Evolutionary conservation across 2,888 invertebrate genomes (phyloP).

Genomic region (Dione vanillae): DNA sequence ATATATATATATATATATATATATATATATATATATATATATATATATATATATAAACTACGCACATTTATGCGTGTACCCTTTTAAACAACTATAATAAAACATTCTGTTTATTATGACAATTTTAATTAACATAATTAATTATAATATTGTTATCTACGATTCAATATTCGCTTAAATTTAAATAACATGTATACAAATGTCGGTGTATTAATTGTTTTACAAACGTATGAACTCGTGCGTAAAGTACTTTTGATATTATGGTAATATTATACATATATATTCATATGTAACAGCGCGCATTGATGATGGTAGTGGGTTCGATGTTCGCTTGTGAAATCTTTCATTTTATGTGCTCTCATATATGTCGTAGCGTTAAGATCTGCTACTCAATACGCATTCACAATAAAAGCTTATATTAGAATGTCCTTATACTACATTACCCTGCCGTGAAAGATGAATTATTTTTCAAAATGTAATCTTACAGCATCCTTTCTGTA

Average conservation of each 20-base stretch:
- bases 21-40: too few species aligned
- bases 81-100: too few species aligned
- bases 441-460: neutral
- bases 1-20: too few species aligned
- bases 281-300: neutral
- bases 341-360: neutral
- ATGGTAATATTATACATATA: neutral
- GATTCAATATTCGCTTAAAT: slow-evolving; percentile 17
- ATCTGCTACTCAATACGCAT: neutral
- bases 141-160: slow-evolving; percentile 15
- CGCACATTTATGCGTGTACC: too few species aligned
- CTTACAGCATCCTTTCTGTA: neutral
- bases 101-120: neutral
- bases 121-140: neutral
- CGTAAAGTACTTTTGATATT: neutral
- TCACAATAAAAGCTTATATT: too few species aligned
- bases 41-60: too few species aligned
- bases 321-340: neutral
- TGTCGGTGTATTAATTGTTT: slow-evolving; percentile 10
- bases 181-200: slow-evolving; percentile 17
- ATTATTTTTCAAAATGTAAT: too few species aligned
- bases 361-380: neutral
- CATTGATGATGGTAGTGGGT: neutral
- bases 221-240: slow-evolving; percentile 1
- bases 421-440: neutral